Evolutionary conservation across 2,797 vertebrate genomes (phyloP).

Genomic region (Acanthopagrus latus): DNA sequence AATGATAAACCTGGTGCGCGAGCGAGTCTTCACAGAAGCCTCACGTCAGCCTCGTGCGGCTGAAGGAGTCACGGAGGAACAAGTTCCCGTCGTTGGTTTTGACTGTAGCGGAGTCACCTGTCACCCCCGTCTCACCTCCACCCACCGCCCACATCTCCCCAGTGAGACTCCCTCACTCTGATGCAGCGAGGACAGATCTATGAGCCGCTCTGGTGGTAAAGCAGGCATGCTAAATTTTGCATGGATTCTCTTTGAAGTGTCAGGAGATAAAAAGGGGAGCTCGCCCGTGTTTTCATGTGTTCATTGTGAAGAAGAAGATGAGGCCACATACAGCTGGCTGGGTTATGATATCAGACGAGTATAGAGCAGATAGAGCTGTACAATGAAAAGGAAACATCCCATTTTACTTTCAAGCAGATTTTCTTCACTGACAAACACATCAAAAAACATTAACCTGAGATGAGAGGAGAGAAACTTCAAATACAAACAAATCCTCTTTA

Average conservation of each 20-base stretch:
- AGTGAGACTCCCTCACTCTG: slow-evolving; percentile 31
- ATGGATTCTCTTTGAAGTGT: slow-evolving; percentile 80
- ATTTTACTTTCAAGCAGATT: not conserved
- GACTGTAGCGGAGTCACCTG: slow-evolving; percentile 29
- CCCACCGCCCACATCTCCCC: slow-evolving; percentile 39
- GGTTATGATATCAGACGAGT: slow-evolving; percentile 4
- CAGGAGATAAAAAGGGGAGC: slow-evolving; percentile 73
- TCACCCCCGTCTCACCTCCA: slow-evolving; percentile 32
- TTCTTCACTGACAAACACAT: not conserved
- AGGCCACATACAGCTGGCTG: slow-evolving; percentile 17
- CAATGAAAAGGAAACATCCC: not conserved
- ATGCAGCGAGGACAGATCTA: slow-evolving; percentile 39
- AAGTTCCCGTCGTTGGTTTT: slow-evolving; percentile 5
- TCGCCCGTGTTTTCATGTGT: slow-evolving; percentile 52
- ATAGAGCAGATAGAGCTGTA: slow-evolving; percentile 3
- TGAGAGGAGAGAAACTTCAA: not conserved
- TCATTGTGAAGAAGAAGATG: slow-evolving; percentile 50
- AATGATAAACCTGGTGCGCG: not conserved
- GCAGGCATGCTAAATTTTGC: slow-evolving; percentile 68
- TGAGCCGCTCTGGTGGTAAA: slow-evolving; percentile 54
- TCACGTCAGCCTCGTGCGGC: not conserved
- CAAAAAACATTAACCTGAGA: not conserved
- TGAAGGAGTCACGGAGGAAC: slow-evolving; percentile 12
- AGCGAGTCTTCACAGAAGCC: not conserved
- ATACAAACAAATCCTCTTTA: not conserved